Base-by-base conservation (phyloP, 2,113 vertebrate genomes). In the Uropsilus gracilis region DNA sequence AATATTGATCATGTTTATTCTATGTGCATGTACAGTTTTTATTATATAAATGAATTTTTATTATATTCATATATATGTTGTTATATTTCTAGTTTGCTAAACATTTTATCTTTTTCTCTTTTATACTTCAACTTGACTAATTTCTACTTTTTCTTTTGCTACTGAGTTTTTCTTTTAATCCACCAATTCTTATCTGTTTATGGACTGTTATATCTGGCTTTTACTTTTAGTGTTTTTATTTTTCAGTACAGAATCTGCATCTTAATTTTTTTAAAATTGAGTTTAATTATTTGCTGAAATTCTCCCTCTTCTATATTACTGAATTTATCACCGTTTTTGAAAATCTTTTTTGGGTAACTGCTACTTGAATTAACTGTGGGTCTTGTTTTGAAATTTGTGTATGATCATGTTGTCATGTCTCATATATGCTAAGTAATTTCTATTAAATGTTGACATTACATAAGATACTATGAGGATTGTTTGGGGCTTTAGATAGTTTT, bases 251-350 rank as follows among this genome's bases (percentile, higher is more conserved):
- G 26, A 73, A 81, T 18, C 10, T 34, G 28, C 42, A 76, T 88
- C n/a, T 95, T 76, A 69, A 83, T 64, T 55, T 5, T 5, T 64
- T 42, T n/a, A 44, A 39, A 75, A 48, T 71, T 85, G 6, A 30
- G 75, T 86, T 92, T 85, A 86, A 64, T 57, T 86, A 39, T 75
- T 20, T 87, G 34, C 46, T 83, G 61, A 68, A 57, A 59, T 73
- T 20, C 9, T 86, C 20, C 26, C 17, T 69, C 44, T 73, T 63
- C 22, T 53, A 1, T 75, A 50, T 92, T 48, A 17, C 57, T 48
- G 69, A 81, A 37, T 8, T 84, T 50, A 50, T 72, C 46, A 50
- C 13, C 46, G 11, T 9, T n/a, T 57, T 82, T 92, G 71, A 66
- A 94, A 57, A 32, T 46, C 18, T 30, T 82, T 71, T 89, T 64